Percentiles rank a stretch among this genome's conserved stretches.
phyloP scores from a whole-genome alignment of 2,888 invertebrate species.

The Trilocha varians region DNA sequence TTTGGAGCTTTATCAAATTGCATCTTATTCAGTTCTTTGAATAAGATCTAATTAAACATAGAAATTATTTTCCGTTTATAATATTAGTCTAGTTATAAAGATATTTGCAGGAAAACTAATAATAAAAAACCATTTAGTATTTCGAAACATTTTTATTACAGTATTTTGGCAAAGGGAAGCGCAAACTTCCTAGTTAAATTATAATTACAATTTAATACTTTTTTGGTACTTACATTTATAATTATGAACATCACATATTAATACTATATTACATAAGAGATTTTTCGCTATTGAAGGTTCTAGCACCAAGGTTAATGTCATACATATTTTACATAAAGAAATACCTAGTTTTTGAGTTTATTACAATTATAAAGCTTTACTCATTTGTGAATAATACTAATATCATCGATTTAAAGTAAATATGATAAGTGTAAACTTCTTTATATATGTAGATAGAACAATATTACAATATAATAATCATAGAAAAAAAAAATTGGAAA shows the following conservation, averaged over 20 bases:
- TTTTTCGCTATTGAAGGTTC: background rate
- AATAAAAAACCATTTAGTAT: conserved; percentile 19
- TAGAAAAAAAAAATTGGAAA: too few relatives aligned
- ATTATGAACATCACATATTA: background rate
- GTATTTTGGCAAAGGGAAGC: conserved; percentile 67
- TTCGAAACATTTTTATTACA: conserved; percentile 56
- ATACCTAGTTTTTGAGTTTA: too few relatives aligned
- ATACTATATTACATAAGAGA: background rate
- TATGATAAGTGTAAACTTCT: too few relatives aligned
- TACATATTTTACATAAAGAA: background rate
- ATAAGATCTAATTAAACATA: conserved; percentile 3
- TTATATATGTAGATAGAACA: too few relatives aligned
- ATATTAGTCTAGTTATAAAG: too few relatives aligned
- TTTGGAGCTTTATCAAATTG: conserved; percentile 26
- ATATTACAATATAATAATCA: too few relatives aligned
- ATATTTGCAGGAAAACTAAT: too few relatives aligned
- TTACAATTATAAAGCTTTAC: too few relatives aligned
- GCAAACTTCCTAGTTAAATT: conserved; percentile 41
- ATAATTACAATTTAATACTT: conserved; percentile 55
- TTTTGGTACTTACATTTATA: conserved; percentile 55
- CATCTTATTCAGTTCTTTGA: conserved; percentile 21
- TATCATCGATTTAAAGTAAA: too few relatives aligned
- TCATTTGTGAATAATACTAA: too few relatives aligned
- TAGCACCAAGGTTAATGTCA: conserved; percentile 1
- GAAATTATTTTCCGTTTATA: too few relatives aligned